Conservation (phyloP, 2,797 vertebrate genomes). For the Tamandua tetradactyla region DNA sequence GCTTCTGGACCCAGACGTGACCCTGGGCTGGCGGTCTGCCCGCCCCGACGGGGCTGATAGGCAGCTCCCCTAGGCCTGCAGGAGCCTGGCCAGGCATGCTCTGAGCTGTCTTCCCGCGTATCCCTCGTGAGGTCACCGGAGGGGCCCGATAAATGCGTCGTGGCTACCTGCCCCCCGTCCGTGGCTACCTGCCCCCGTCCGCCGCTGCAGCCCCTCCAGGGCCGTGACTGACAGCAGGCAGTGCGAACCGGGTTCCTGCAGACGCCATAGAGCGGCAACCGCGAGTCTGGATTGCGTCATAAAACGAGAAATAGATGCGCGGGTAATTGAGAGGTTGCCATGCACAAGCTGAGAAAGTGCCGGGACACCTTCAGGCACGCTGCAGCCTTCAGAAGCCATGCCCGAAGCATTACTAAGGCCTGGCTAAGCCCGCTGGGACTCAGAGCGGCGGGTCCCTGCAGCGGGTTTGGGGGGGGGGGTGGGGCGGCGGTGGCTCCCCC, state of each 20-base stretch:
- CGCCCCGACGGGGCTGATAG: accelerated
- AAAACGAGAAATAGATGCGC: neutral
- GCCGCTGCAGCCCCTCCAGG: accelerated
- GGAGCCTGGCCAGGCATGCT: neutral
- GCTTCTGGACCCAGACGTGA: neutral
- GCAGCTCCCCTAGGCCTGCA: too few species aligned
- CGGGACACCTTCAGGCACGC: accelerated
- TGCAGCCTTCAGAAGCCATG: too few species aligned
- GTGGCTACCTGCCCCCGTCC: too few species aligned
- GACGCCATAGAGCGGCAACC: neutral
- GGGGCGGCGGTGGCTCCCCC: accelerated
- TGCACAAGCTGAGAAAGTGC: accelerated
- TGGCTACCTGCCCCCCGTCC: too few species aligned
- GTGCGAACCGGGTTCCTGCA: neutral
- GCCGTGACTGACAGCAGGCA: neutral
- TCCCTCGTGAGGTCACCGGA: neutral
- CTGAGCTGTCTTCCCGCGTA: accelerated
- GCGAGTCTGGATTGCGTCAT: neutral
- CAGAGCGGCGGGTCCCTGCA: neutral
- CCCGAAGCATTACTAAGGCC: accelerated
- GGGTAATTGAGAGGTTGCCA: accelerated
- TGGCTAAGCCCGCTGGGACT: accelerated
- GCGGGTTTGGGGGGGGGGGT: accelerated
- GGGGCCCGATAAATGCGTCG: neutral
- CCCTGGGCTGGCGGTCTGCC: accelerated